phyloP scores from a whole-genome alignment of 1,140 invertebrate genomes.

The Papilio polytes region DNA sequence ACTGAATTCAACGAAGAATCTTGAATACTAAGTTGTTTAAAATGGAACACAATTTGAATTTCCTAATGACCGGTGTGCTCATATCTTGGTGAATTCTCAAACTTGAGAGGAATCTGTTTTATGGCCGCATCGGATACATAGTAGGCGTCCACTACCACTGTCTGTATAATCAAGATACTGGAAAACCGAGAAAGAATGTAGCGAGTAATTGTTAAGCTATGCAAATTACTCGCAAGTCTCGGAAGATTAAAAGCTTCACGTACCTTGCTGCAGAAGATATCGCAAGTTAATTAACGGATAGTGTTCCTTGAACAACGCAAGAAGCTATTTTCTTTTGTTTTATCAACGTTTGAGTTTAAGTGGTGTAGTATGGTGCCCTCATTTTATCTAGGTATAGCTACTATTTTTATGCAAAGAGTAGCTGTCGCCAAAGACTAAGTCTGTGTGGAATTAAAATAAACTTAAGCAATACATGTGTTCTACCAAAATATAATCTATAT shows the following conservation, averaged over 20 bases:
- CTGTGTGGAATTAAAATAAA: no score
- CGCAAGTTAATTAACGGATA: constrained; percentile 67
- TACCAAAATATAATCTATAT: no score
- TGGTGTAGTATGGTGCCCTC: not conserved
- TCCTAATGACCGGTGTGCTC: constrained; percentile 19
- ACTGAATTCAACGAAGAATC: not conserved
- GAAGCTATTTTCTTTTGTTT: constrained; percentile 35
- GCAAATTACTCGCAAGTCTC: constrained; percentile 63
- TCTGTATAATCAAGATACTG: constrained; percentile 53
- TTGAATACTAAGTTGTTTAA: constrained; percentile 2
- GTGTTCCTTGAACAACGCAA: constrained; percentile 50
- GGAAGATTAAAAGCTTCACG: constrained; percentile 66
- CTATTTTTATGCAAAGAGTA: not conserved
- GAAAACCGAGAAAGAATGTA: constrained; percentile 66
- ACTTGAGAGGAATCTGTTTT: constrained; percentile 33
- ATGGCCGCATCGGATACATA: constrained; percentile 29
- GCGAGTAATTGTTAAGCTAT: constrained; percentile 74
- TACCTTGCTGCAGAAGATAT: constrained; percentile 58
- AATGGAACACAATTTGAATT: constrained; percentile 36
- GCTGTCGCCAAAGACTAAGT: no score
- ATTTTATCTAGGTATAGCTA: not conserved
- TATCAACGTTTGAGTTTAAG: constrained; percentile 5
- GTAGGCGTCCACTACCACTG: constrained; percentile 27
- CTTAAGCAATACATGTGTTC: no score
- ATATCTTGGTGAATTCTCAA: constrained; percentile 27